Evolutionary conservation across 2,113 vertebrate species (phyloP), one percentile per base, ranked within the genome.

Genomic region (Istiophorus platypterus): DNA sequence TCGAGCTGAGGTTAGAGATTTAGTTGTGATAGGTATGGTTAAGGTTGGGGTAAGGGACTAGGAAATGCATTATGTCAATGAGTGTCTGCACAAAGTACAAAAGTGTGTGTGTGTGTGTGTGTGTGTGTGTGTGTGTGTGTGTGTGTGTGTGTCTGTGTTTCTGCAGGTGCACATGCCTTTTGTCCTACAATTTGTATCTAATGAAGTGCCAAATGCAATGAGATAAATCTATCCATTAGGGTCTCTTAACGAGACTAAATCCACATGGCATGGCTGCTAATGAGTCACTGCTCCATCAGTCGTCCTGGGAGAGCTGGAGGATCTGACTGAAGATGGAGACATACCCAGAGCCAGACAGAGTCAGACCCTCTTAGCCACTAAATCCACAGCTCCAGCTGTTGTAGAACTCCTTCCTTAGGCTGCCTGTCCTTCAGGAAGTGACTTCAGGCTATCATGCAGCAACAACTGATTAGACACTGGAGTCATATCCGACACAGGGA

Each of bases 171-270:
- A 81, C 66, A 37, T 66, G 77, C 41, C 67, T 84, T 85, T 76
- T 81, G 17, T 81, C 54, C 68, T 63, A 37, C 82, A 76, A 78
- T 84, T 80, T 85, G 82, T 70, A 69, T 75, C 72, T 88, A 93
- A 93, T 91, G 89, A 93, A 86, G 76, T 83, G 87, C 77, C 87
- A 91, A 72, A 81, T 66, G 73, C 91, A 93, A 95, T 93, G 91
- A 94, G 93, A 95, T 92, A 90, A 92, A 93, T 94, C 88, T 90
- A 92, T 93, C 81, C 91, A 94, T 93, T 93, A 91, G 63, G 66
- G 63, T 85, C 83, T 88, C 75, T 88, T 92, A 95, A 94, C 73
- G 80, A 93, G 91, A 82, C 86, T 91, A 90, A 94, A 93, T 93
- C 92, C 85, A 91, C 90, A 91, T 69, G 71, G 73, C 90, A 91